phyloP scores from a whole-genome alignment of 2,797 vertebrate genomes.

The Sibirionetta formosa region DNA sequence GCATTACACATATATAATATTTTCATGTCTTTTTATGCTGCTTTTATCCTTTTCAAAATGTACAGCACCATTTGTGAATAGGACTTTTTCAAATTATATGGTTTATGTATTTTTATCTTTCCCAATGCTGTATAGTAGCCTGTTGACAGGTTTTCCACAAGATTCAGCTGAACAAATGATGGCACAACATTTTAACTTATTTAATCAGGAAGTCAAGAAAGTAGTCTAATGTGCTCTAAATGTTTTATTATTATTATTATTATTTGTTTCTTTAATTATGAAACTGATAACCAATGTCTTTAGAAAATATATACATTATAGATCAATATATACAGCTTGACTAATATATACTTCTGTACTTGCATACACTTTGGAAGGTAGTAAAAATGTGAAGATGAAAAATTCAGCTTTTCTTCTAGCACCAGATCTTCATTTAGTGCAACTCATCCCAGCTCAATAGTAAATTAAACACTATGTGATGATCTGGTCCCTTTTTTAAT shows the following conservation, averaged over 20 bases:
- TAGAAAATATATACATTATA: neutral
- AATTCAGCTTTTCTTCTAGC: neutral
- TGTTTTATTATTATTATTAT: neutral
- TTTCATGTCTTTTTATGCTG: neutral
- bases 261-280: neutral
- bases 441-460: neutral
- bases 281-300: neutral
- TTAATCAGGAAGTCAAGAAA: neutral
- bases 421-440: neutral
- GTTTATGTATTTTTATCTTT: neutral
- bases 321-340: neutral
- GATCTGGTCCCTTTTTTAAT: neutral
- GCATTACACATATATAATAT: neutral
- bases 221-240: neutral
- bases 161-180: neutral
- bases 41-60: neutral
- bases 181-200: neutral
- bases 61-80: neutral
- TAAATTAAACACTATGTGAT: neutral
- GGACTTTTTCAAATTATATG: neutral
- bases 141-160: neutral
- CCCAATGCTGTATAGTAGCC: neutral
- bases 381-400: neutral
- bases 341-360: neutral
- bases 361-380: neutral